A percentile compares a stretch with the other conserved stretches of the same genome.
Conservation (phyloP, 2,113 vertebrate genomes). For the Eretmochelys imbricata region DNA sequence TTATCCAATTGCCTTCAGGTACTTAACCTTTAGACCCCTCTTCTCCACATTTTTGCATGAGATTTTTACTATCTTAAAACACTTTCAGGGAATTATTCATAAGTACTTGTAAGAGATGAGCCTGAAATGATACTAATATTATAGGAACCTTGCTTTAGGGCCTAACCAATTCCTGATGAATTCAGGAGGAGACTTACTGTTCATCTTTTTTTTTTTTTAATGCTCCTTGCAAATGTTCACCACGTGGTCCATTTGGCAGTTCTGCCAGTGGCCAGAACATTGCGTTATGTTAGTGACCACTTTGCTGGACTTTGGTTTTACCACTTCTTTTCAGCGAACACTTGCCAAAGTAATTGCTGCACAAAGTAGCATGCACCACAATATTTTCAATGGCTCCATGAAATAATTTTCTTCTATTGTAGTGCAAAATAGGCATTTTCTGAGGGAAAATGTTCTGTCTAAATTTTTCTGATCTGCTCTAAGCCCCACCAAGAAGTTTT, state of each 20-base stretch:
- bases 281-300: not conserved
- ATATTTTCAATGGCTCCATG: not conserved
- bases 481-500: not conserved
- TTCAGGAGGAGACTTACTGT: not conserved
- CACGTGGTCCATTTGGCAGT: not conserved
- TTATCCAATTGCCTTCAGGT: not conserved
- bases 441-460: not conserved
- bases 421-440: not conserved
- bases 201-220: not conserved
- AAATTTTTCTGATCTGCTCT: conserved; percentile 38
- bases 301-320: not conserved
- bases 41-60: not conserved
- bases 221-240: not conserved
- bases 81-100: not conserved
- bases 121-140: not conserved
- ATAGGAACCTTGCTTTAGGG: not conserved
- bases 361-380: accelerated
- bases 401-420: not conserved
- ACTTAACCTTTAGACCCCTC: not conserved
- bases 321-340: not conserved
- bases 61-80: not conserved
- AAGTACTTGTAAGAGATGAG: not conserved
- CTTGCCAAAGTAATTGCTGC: not conserved
- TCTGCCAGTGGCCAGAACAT: not conserved
- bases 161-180: not conserved